Evolutionary conservation across 1,140 invertebrate species (phyloP).

Genomic region (Scaptodrosophila lebanonensis): DNA sequence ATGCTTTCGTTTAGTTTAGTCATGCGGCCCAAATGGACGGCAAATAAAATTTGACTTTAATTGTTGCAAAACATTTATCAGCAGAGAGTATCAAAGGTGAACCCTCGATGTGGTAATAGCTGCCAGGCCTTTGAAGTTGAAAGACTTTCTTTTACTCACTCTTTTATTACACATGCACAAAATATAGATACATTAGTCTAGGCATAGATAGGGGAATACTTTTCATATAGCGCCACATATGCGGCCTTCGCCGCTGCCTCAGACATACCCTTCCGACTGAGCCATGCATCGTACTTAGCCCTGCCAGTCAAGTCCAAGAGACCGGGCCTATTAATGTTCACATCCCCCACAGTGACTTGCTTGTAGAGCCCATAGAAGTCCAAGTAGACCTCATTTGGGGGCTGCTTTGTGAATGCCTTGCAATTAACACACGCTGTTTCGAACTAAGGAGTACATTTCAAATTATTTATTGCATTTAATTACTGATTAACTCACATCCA

Average conservation of each 20-base stretch:
- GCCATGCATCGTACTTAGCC: conserved; percentile 97
- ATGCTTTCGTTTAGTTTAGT: conserved; percentile 9
- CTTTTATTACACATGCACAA: too few relatives aligned
- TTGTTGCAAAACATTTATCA: too few relatives aligned
- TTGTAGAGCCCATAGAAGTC: conserved; percentile 94
- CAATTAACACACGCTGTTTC: conserved; percentile 86
- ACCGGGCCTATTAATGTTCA: conserved; percentile 82
- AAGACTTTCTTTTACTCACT: too few relatives aligned
- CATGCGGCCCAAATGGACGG: conserved; percentile 1
- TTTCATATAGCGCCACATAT: conserved; percentile 88
- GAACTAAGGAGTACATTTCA: conserved; percentile 79
- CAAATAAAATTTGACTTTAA: conserved; percentile 21
- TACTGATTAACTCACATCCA: conserved; percentile 32
- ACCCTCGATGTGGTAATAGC: neutral
- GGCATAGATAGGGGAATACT: conserved; percentile 78
- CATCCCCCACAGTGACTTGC: conserved; percentile 89
- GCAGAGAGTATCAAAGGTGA: conserved; percentile 15
- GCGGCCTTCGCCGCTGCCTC: conserved; percentile 89
- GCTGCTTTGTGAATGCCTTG: conserved; percentile 87
- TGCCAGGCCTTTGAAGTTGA: neutral
- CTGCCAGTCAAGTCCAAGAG: conserved; percentile 95
- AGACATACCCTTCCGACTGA: conserved; percentile 86
- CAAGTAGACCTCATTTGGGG: conserved; percentile 88
- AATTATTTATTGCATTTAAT: neutral
- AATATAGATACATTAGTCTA: conserved; percentile 12